Evolutionary conservation across 2,888 invertebrate genomes (phyloP), one percentile per base, ranked within the genome.

Genomic region (Caenorhabditis macrosperma): DNA sequence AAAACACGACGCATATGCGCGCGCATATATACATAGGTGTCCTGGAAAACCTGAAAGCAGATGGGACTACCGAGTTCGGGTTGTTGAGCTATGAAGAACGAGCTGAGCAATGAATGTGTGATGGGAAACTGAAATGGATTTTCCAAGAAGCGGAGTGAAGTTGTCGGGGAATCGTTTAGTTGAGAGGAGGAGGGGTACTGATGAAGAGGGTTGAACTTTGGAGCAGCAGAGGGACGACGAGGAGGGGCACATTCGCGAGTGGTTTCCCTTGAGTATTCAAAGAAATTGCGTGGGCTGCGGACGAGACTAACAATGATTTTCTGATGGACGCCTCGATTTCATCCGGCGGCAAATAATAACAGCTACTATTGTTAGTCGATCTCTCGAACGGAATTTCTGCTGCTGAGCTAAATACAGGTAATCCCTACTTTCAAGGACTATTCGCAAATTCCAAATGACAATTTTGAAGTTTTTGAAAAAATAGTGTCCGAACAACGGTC

Each of bases 61-160:
- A n/a, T n/a, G n/a, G n/a, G n/a, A n/a, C n/a, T n/a, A n/a, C n/a
- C 3, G 17, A n/a, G 44, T 24, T 44, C 15, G 12, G 38, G 15
- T 12, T 38, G 46, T 46, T 22, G 17, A 24, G 12, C 9, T 24
- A 12, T 12, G 1, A 12, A 4, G 48, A 48, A 48, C 22, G 10
- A 17, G 46, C 6, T 46, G 50, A 50, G 17, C 59, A 59, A 68
- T 59, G 59, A 20, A 60, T 69, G 69, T 48, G 69, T n/a, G 69
- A 69, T 38, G 50, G 46, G 68, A 68, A 52, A 17, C 22, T 38
- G 26, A 17, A 12, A 17, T 22, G 30, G 44, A 66, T 28, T 48
- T 46, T 33, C 20, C 12, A 30, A 52, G 17, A 52, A 1, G 26
- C 28, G 26, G 48, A 48, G 48, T 26, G 48, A 48, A 48, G 48